Evolutionary conservation across 2,113 vertebrate species (phyloP).

Genomic region (Gallinago paraguaiae): DNA sequence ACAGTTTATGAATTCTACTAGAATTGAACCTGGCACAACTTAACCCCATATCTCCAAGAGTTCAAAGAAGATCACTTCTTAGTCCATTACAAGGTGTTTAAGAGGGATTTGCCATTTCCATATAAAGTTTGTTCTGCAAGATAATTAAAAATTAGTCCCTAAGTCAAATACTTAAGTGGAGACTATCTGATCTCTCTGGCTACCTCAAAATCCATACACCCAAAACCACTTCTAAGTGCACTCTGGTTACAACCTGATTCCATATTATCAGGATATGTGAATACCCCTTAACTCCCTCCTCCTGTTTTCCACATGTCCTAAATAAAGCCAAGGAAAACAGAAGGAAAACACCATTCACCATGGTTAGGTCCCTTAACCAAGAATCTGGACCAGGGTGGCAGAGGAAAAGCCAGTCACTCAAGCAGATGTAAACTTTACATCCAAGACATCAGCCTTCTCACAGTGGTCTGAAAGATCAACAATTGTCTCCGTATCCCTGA

Average conservation of each 20-base stretch:
- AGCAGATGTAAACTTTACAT: background rate
- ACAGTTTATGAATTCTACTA: background rate
- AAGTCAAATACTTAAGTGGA: background rate
- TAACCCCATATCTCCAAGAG: background rate
- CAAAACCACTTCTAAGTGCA: background rate
- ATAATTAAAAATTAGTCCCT: background rate
- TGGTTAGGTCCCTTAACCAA: background rate
- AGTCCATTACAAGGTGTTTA: background rate
- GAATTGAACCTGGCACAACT: background rate
- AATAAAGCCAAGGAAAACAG: background rate
- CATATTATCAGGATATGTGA: background rate
- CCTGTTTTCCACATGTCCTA: background rate
- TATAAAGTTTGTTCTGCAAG: background rate
- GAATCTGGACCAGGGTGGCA: background rate
- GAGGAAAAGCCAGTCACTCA: background rate
- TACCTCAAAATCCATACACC: background rate
- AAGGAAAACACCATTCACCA: background rate
- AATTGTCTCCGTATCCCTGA: background rate
- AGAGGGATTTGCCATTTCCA: background rate
- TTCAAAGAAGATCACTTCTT: background rate
- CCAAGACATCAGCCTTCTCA: background rate
- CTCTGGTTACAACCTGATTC: background rate
- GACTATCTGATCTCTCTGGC: background rate
- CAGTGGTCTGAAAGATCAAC: background rate
- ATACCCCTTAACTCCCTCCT: background rate